Percentiles rank a stretch among this genome's conserved stretches.
Evolutionary conservation across 1,140 invertebrate genomes (phyloP).

Genomic region (Lordiphosa mommai): DNA sequence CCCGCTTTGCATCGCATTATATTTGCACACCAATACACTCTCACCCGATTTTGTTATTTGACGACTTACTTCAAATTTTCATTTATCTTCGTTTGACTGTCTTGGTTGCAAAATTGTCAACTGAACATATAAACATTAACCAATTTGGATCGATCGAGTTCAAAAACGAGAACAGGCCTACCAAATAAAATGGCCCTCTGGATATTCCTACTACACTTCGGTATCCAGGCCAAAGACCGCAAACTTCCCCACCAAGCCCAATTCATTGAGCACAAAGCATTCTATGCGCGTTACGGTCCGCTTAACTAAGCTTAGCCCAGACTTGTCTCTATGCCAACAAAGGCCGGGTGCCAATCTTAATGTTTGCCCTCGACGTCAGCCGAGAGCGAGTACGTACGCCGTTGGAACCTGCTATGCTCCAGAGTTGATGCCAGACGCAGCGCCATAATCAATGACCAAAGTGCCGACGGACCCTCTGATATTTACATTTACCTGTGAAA

Average conservation of each 20-base stretch:
- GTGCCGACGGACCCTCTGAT: conserved; percentile 27
- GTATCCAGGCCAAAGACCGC: background rate
- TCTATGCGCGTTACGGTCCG: background rate
- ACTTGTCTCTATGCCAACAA: conserved; percentile 38
- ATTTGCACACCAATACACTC: too few species aligned
- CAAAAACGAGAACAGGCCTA: too few species aligned
- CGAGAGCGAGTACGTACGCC: too few species aligned
- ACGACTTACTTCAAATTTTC: too few species aligned
- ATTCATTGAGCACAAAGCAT: background rate
- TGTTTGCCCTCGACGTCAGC: conserved; percentile 22
- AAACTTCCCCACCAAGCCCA: background rate
- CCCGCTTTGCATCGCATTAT: too few species aligned
- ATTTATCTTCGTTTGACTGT: too few species aligned
- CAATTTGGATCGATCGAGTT: too few species aligned
- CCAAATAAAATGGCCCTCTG: too few species aligned
- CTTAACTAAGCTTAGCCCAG: conserved; percentile 13
- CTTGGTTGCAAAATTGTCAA: too few species aligned
- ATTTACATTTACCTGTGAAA: conserved; percentile 60
- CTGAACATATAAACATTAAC: too few species aligned
- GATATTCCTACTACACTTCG: background rate
- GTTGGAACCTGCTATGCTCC: too few species aligned
- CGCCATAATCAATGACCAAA: conserved; percentile 16
- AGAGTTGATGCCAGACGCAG: conserved; percentile 4
- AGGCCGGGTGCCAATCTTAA: conserved; percentile 27
- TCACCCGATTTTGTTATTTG: too few species aligned